Percentiles rank a stretch among this genome's conserved stretches.
Conservation (phyloP, 2,888 invertebrate genomes). For the Ommatoiulus sabulosus region DNA sequence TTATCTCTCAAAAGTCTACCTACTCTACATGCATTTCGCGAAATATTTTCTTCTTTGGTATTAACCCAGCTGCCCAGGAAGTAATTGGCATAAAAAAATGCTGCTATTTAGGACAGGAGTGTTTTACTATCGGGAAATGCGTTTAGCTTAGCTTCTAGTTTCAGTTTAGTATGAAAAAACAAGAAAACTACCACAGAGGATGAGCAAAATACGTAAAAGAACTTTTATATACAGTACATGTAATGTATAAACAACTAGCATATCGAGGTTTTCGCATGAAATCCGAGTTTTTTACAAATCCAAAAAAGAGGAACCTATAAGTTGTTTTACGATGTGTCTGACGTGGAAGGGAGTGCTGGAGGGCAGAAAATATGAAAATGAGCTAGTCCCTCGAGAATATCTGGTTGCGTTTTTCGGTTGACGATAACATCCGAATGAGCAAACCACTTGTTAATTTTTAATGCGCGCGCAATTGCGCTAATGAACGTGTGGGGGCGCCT, state of each 20-base stretch:
- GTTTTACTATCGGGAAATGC: not conserved
- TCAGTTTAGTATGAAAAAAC: not conserved
- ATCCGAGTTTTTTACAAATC: not conserved
- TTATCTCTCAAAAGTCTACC: not conserved
- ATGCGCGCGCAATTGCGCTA: not conserved
- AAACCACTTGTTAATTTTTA: constrained; percentile 35
- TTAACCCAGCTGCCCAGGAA: not conserved
- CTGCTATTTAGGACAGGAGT: not conserved
- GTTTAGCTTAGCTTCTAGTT: not conserved
- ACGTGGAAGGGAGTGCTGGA: not conserved
- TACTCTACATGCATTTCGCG: not conserved
- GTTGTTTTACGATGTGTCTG: not conserved
- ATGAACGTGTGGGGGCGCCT: not conserved
- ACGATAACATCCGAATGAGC: constrained; percentile 7
- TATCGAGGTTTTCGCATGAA: not conserved
- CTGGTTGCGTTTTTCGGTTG: constrained; percentile 21
- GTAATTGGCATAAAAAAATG: not conserved
- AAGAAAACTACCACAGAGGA: not conserved
- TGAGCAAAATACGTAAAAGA: not conserved
- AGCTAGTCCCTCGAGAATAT: not conserved
- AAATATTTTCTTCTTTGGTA: no score
- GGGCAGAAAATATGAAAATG: not conserved
- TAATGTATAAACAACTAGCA: not conserved
- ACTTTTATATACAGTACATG: not conserved
- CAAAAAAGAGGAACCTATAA: not conserved